A percentile compares a stretch with the other conserved stretches of the same genome.
Evolutionary conservation across 2,888 invertebrate species (phyloP).

Genomic region (Cepaea hortensis): DNA sequence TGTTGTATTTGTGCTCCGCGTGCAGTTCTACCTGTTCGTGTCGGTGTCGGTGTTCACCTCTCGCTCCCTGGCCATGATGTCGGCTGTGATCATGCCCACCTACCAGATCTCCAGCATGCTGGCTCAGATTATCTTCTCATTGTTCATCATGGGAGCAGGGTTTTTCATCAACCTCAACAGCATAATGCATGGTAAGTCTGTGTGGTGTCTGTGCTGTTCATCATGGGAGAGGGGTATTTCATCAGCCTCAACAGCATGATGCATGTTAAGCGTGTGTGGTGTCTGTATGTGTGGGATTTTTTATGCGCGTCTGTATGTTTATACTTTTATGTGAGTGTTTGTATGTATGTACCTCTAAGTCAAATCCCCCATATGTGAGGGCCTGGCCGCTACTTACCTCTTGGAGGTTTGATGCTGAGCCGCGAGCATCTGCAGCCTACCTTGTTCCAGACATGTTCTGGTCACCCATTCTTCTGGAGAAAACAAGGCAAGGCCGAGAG

Average conservation of each 20-base stretch:
- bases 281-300: too few species aligned
- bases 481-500: too few species aligned
- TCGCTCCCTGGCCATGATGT: conserved; percentile 65
- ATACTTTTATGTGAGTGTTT: too few species aligned
- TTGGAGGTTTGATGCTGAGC: too few species aligned
- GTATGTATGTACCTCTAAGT: too few species aligned
- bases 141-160: conserved; percentile 68
- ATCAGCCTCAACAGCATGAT: conserved; percentile 70
- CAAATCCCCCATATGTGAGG: too few species aligned
- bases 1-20: too few species aligned
- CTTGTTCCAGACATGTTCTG: too few species aligned
- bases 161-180: conserved; percentile 70
- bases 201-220: conserved; percentile 60
- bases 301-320: too few species aligned
- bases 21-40: conserved; percentile 61
- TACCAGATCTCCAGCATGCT: conserved; percentile 66
- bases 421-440: too few species aligned
- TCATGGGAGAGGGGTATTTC: conserved; percentile 69
- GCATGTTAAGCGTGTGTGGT: conserved; percentile 53
- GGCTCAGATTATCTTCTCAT: conserved; percentile 67
- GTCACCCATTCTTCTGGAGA: too few species aligned
- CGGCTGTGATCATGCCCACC: conserved; percentile 65
- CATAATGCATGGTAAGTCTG: conserved; percentile 62
- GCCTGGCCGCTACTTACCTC: too few species aligned
- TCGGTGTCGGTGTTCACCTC: conserved; percentile 66